Evolutionary conservation across 2,888 invertebrate genomes (phyloP).

Genomic region (Willowsia nigromaculata): DNA sequence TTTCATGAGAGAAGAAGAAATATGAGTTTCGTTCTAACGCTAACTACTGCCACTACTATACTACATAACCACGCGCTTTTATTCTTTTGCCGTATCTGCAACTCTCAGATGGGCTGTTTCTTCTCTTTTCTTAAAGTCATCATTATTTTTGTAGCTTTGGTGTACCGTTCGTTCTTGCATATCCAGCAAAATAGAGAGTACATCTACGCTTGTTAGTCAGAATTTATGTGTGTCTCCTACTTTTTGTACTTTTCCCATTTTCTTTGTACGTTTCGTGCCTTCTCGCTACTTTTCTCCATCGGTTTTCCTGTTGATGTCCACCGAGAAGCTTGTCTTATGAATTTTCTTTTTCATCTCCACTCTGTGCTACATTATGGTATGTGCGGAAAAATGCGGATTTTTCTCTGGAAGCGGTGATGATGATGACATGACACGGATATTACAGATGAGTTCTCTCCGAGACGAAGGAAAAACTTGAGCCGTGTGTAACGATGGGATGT

Average conservation of each 20-base stretch:
- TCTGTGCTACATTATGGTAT: neutral
- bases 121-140: conserved; percentile 38
- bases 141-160: neutral
- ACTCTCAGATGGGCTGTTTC: conserved; percentile 71
- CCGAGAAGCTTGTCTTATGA: neutral
- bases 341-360: neutral
- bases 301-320: neutral
- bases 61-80: conserved; percentile 17
- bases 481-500: neutral
- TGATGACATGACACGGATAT: conserved; percentile 33
- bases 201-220: neutral
- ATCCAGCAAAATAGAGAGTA: no score
- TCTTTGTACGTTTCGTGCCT: neutral
- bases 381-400: neutral
- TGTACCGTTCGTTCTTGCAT: neutral
- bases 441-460: conserved; percentile 15
- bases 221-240: neutral
- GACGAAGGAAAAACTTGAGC: neutral
- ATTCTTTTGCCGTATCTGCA: conserved; percentile 43
- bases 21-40: conserved; percentile 46
- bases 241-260: neutral
- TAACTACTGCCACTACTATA: neutral
- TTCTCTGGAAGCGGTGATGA: neutral
- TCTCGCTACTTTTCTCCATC: neutral
- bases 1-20: conserved; percentile 67